phyloP scores from a whole-genome alignment of 1,140 invertebrate genomes.

The Muscidifurax raptorellus region DNA sequence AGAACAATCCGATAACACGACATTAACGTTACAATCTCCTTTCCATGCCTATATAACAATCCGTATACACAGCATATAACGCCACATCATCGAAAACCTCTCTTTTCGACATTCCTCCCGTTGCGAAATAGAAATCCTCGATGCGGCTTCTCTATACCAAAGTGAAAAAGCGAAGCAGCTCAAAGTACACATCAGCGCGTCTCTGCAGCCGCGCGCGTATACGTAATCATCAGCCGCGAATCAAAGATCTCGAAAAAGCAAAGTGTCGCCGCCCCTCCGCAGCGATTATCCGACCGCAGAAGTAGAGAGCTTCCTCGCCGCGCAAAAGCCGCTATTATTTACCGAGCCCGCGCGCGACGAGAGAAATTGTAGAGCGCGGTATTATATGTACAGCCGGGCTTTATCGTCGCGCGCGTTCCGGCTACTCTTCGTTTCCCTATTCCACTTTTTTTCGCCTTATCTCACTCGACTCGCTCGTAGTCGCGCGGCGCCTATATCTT shows the following conservation, averaged over 20 bases:
- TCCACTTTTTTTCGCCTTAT: not conserved
- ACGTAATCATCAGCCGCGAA: not conserved
- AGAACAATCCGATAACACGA: too few relatives aligned
- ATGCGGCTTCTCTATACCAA: too few relatives aligned
- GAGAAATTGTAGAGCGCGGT: not conserved
- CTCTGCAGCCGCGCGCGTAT: not conserved
- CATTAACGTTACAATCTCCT: too few relatives aligned
- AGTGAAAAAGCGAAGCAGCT: too few relatives aligned
- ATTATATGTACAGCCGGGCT: not conserved
- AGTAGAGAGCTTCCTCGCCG: not conserved
- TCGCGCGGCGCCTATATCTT: not conserved
- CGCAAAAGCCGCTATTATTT: not conserved
- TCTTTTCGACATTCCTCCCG: too few relatives aligned
- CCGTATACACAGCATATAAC: too few relatives aligned
- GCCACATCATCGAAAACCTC: too few relatives aligned
- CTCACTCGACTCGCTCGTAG: not conserved
- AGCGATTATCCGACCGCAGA: not conserved
- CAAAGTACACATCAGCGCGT: not conserved
- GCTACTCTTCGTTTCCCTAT: not conserved
- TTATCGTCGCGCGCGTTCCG: constrained; percentile 2
- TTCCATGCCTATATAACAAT: too few relatives aligned
- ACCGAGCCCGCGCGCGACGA: not conserved
- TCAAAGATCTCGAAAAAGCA: not conserved
- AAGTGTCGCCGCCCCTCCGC: not conserved
- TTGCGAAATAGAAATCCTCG: too few relatives aligned